Conservation (phyloP, 2,797 vertebrate species). For the Denticeps clupeoides region DNA sequence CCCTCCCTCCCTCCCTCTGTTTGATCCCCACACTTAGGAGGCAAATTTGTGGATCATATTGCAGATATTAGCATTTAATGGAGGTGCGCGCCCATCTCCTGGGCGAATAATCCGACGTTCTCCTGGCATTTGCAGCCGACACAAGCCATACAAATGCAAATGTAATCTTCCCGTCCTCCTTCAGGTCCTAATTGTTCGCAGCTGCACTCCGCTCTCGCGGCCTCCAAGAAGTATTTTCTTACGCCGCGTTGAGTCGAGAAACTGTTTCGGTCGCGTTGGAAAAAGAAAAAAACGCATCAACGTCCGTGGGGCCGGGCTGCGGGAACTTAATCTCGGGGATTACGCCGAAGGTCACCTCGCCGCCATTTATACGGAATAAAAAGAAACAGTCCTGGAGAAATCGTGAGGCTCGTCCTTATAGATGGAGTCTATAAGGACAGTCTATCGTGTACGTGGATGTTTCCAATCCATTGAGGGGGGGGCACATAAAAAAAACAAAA, state of each 20-base stretch:
- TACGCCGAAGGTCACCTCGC: slow-evolving; percentile 31
- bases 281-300: slow-evolving; percentile 29
- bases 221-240: slow-evolving; percentile 29
- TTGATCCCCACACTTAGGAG: slow-evolving; percentile 24
- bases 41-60: slow-evolving; percentile 27
- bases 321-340: slow-evolving; percentile 21
- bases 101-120: slow-evolving; percentile 22
- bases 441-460: background rate
- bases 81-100: slow-evolving; percentile 14
- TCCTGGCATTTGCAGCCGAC: slow-evolving; percentile 29
- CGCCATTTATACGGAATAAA: slow-evolving; percentile 19
- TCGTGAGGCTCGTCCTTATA: background rate
- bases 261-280: slow-evolving; percentile 11
- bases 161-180: slow-evolving; percentile 35
- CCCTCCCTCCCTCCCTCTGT: background rate
- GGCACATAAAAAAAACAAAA: background rate
- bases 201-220: slow-evolving; percentile 28
- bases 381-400: slow-evolving; percentile 23
- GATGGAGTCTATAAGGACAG: background rate
- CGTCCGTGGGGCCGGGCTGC: slow-evolving; percentile 14
- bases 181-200: slow-evolving; percentile 38
- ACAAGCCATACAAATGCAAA: slow-evolving; percentile 38
- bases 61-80: slow-evolving; percentile 25
- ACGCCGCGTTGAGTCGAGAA: slow-evolving; percentile 15
- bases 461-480: background rate